Evolutionary conservation across 2,797 vertebrate species (phyloP).

Genomic region (Alauda arvensis): DNA sequence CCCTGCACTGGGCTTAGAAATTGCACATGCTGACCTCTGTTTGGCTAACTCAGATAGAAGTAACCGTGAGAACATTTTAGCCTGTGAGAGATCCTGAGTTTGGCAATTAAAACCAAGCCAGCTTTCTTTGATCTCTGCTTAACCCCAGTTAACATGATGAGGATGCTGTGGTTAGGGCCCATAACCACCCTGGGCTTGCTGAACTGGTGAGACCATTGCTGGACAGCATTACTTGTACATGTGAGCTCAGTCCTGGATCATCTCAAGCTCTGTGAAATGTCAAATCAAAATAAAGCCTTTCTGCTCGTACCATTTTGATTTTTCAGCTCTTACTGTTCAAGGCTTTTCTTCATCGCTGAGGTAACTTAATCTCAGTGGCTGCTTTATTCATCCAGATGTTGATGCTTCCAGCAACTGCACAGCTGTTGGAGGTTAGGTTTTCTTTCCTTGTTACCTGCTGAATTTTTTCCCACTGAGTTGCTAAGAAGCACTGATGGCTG

Average conservation of each 20-base stretch:
- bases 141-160: neutral
- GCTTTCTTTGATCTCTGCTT: neutral
- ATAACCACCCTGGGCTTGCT: neutral
- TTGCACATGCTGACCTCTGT: fast-evolving
- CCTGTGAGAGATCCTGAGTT: neutral
- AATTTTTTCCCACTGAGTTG: neutral
- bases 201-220: neutral
- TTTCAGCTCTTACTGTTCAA: neutral
- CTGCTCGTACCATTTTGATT: neutral
- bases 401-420: fast-evolving
- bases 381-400: neutral
- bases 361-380: neutral
- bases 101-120: neutral
- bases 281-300: neutral
- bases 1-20: fast-evolving
- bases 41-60: neutral
- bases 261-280: neutral
- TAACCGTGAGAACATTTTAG: neutral
- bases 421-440: neutral
- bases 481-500: neutral
- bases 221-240: fast-evolving
- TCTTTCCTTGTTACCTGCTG: neutral
- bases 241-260: neutral
- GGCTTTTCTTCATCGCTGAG: neutral
- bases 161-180: neutral